Evolutionary conservation across 1,140 invertebrate species (phyloP).

Genomic region (Atopsyche davidsoni): DNA sequence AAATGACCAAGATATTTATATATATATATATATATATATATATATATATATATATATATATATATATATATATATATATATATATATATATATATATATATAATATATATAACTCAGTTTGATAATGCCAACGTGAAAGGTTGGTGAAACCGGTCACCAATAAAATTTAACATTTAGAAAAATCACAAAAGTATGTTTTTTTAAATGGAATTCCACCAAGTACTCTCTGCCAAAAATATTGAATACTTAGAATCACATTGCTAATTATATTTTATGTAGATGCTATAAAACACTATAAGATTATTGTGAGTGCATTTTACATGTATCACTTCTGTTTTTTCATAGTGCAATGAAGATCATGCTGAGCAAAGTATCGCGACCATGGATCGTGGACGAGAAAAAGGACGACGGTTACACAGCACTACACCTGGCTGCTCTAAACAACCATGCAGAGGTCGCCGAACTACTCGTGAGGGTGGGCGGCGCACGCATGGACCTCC

Average conservation of each 20-base stretch:
- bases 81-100: neutral
- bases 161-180: no score
- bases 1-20: neutral
- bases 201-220: no score
- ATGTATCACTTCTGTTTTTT: constrained; percentile 34
- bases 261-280: no score
- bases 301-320: neutral
- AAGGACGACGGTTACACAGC: constrained; percentile 98
- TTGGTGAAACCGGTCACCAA: no score
- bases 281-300: no score
- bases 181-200: no score
- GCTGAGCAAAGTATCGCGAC: constrained; percentile 81
- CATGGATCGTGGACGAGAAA: constrained; percentile 97
- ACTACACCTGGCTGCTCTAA: constrained; percentile 89
- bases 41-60: neutral
- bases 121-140: no score
- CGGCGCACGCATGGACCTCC: constrained; percentile 87
- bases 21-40: neutral
- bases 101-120: neutral
- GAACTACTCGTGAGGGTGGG: constrained; percentile 82
- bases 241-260: no score
- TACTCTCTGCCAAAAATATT: no score
- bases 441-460: constrained; percentile 96
- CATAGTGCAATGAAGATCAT: constrained; percentile 92
- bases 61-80: neutral